Base-by-base conservation (phyloP, 2,888 invertebrate species). In the Nesidiocoris tenuis region DNA sequence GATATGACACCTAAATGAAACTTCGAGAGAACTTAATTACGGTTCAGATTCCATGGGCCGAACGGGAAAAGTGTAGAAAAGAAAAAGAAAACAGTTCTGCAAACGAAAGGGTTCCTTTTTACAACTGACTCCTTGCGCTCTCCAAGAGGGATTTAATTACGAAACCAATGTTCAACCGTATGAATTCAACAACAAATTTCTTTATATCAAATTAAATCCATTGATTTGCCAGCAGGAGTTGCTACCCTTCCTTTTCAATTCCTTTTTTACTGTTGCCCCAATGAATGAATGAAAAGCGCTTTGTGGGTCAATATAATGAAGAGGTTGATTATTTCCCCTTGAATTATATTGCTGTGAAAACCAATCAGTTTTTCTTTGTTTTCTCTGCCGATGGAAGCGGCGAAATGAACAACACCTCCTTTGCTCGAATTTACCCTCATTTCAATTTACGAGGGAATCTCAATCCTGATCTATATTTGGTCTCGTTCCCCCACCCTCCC, bases 1-100 rank as follows among this genome's bases (percentile, higher is more conserved):
- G 79, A 79, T 79, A 79, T 78, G 79, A 79, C 79, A 79, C 79
- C 79, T 79, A 79, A 79, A 79, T 79, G 79, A 79, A 79, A 79
- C 78, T 79, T 78, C 77, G 77, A 77, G 79, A 78, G 77, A 79
- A 79, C 78, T 79, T 79, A 79, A 79, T 79, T 79, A 79, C 79
- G 76, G 68, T 78, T 79, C 74, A 76, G 78, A 77, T 79, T 76
- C 75, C 71, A 71, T 66, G 61, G 68, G 56, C 65, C 61, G 25
- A 74, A 57, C 39, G 61, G 67, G 25, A 76, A 76, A 74, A 66
- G 24, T 71, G 55, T 25, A 75, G n/a, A 65, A 72, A 70, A 74
- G 59, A 77, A 76, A 78, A 76, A 39, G 39, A 39, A 79, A 78
- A 72, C 65, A 75, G 25, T 77, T 77, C 66, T 70, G 59, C 77